These are phyloP conservation scores for Pitangus sulphuratus DNA, from an alignment of 2,797 vertebrate genomes.

Conservation along the genomic window DNA sequence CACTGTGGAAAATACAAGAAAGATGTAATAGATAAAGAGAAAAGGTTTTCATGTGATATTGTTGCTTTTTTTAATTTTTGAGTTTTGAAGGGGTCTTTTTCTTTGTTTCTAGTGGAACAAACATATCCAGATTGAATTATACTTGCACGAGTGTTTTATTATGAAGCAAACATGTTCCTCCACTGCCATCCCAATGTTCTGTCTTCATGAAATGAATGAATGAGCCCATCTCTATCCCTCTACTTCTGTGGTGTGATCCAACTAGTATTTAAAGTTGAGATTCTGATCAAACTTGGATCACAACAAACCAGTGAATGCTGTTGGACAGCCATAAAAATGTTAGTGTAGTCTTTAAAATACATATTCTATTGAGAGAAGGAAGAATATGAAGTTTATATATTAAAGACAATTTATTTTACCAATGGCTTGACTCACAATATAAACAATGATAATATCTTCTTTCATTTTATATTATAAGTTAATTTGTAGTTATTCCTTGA, in stretches of 20 bases:
- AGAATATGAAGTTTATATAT: background rate
- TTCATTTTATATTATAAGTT: background rate
- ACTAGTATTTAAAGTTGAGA: background rate
- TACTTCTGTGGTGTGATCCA: background rate
- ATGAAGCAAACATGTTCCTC: background rate
- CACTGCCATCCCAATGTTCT: background rate
- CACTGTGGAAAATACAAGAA: background rate
- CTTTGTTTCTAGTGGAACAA: background rate
- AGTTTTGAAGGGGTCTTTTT: background rate
- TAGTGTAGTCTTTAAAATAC: background rate
- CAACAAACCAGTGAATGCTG: background rate
- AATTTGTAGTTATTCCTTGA: background rate
- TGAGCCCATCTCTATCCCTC: rapidly evolving
- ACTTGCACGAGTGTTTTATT: background rate
- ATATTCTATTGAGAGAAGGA: background rate
- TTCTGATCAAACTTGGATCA: background rate
- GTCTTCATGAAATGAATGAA: background rate
- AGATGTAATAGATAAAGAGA: background rate
- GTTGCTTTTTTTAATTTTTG: background rate
- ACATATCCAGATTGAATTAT: background rate
- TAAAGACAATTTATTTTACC: background rate
- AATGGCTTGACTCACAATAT: background rate
- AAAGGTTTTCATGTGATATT: background rate
- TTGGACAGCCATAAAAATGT: background rate
- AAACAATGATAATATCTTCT: background rate